Conservation (phyloP, 2,888 invertebrate species). For the Arctia plantaginis region DNA sequence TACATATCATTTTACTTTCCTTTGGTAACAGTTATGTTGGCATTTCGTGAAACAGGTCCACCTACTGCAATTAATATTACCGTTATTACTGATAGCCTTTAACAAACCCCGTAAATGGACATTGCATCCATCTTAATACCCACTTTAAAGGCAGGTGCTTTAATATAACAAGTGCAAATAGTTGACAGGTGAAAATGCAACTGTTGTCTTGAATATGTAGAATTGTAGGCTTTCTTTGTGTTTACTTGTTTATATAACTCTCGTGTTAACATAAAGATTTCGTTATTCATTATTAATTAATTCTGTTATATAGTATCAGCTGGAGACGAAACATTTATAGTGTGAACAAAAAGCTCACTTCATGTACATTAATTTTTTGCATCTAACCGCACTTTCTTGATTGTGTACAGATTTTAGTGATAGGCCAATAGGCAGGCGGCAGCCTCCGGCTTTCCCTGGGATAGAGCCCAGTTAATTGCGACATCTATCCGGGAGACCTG, state of each 20-base stretch:
- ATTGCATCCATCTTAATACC: neutral
- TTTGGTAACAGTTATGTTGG: neutral
- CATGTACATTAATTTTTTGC: too few relatives aligned
- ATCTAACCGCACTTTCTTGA: neutral
- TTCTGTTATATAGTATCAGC: neutral
- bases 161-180: neutral
- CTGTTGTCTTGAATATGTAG: neutral
- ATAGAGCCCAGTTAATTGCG: too few relatives aligned
- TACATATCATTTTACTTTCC: neutral
- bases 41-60: neutral
- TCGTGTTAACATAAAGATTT: neutral
- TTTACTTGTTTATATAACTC: neutral
- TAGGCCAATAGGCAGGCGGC: too few relatives aligned
- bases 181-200: slow-evolving; percentile 14
- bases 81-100: neutral
- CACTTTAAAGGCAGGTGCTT: slow-evolving; percentile 2
- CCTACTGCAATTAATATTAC: neutral
- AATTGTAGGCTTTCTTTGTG: neutral
- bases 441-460: too few relatives aligned
- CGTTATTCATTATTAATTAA: neutral
- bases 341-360: neutral
- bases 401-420: too few relatives aligned
- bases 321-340: neutral
- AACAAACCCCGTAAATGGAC: neutral
- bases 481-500: too few relatives aligned